Evolutionary conservation across 2,888 invertebrate genomes (phyloP), one percentile per base, ranked within the genome.

Genomic region (Polia nebulosa): DNA sequence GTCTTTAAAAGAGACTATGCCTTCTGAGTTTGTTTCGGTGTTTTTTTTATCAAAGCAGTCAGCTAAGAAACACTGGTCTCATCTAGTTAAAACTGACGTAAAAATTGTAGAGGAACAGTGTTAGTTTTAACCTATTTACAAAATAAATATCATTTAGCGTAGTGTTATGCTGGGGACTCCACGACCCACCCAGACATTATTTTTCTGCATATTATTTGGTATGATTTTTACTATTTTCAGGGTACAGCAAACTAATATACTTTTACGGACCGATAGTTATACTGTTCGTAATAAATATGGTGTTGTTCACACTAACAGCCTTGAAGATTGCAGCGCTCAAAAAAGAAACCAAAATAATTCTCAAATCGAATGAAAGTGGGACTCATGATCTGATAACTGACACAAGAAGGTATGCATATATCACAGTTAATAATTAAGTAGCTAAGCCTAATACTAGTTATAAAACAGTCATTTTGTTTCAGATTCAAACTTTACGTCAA

Each of bases 261-360:
- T 53, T 39, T 29, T 47, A 36, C 4, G 57, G 27, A 17, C 63
- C 63, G 8, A 22, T 64, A 32, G 13, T 57, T 3, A 64, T 17
- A 27, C 17, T 64, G 15, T 56, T 64, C 57, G 20, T 64, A 5
- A 20, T 36, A 17, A 64, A 64, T 49, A 57, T 57, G 1, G 17
- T 29, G 0, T 49, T 56, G 4, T 64, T 64, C 29, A 39, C 39
- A 3, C 76, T 93, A 58, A 93, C 94, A 0, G 91, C 92, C 0
- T 17, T 90, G 58, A 92, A 91, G 82, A 94, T 95, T 29, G 83
- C 89, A 0, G 85, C 89, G 62, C 92, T 93, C 47, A 93, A 92
- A 61, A 86, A 87, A 45, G 90, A 94, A 68, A 94, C 93, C 0
- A 88, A 91, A 45, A 55, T 25, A 8, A 27, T 56, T 8, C 25